Conservation (phyloP, 2,888 invertebrate species). For the Drosophila aldrichi region DNA sequence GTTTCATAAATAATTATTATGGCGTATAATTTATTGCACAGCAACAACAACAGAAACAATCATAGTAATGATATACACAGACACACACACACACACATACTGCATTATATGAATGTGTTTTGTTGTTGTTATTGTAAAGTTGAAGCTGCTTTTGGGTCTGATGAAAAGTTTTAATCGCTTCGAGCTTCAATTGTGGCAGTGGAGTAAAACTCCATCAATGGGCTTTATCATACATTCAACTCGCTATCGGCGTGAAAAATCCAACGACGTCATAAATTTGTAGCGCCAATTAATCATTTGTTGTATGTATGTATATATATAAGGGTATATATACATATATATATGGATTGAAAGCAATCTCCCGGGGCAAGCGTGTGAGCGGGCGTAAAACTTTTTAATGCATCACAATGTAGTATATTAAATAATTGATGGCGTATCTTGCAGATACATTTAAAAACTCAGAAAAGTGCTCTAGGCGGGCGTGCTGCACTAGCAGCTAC, state of each 20-base stretch:
- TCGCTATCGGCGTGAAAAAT: conserved; percentile 56
- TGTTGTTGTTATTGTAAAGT: conserved; percentile 50
- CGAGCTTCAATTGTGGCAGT: conserved; percentile 15
- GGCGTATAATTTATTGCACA: conserved; percentile 71
- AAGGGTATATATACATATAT: background rate
- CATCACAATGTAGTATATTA: conserved; percentile 54
- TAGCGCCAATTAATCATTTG: conserved; percentile 78
- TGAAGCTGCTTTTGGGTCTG: conserved; percentile 53
- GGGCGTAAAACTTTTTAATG: conserved; percentile 36
- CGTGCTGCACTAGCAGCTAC: background rate
- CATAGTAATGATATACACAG: conserved; percentile 47
- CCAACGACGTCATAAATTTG: conserved; percentile 73
- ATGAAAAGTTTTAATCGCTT: conserved; percentile 72
- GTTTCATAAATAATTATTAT: conserved; percentile 70
- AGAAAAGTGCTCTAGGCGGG: background rate
- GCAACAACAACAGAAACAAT: conserved; percentile 43
- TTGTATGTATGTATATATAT: conserved; percentile 1
- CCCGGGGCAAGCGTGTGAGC: background rate
- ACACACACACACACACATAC: conserved; percentile 17
- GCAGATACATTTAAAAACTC: conserved; percentile 33
- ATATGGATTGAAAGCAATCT: conserved; percentile 11
- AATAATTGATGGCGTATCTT: conserved; percentile 63
- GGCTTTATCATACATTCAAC: conserved; percentile 77
- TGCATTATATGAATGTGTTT: conserved; percentile 54
- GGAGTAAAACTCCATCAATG: conserved; percentile 32